These are phyloP conservation scores for Rattus norvegicus DNA, from an alignment of 2,113 vertebrate species.

Conservation along the genomic window GRCr8 NC_086030.1:51149501-51150000, in stretches of 20 bases:
- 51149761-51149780: background rate
- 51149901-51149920: background rate
- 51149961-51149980: slow-evolving; percentile 18
- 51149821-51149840: background rate
- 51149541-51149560: background rate
- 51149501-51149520: background rate
- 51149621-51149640: too few relatives aligned
- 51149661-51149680: background rate
- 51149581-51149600: background rate
- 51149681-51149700: background rate
- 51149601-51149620: background rate
- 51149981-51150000: background rate
- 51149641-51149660: background rate
- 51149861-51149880: background rate
- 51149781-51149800: background rate
- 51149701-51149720: background rate
- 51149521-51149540: background rate
- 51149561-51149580: background rate
- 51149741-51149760: background rate
- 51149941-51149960: background rate
- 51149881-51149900: slow-evolving; percentile 19
- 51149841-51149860: background rate
- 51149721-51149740: background rate
- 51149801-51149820: background rate
- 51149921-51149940: background rate